Base-by-base conservation (phyloP, 2,888 invertebrate species). In the Calameuta filiformis region DNA sequence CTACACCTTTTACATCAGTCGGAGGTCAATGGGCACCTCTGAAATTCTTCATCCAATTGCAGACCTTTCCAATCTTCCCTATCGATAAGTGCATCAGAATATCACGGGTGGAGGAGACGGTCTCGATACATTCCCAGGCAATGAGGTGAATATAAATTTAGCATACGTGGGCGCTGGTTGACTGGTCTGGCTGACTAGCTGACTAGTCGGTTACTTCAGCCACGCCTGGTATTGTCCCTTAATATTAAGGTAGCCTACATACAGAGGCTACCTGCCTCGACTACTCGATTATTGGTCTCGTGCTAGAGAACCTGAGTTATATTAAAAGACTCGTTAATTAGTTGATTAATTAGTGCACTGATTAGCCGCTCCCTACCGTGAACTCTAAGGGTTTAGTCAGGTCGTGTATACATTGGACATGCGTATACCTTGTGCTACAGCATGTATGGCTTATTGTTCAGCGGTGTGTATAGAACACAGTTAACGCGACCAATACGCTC, bases 1-100 rank as follows among this genome's bases (percentile, higher is more conserved):
- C 23, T 56, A 56, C 56, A 56, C 9, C 23, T 56, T 56, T 56
- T 56, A 56, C 23, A 56, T 23, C 56, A 56, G 56, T 78, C 75
- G 69, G 35, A 35, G 69, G 37, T 68, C 71, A 23, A 56, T 56
- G 56, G 56, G 23, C 56, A 56, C 9, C 23, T 56, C 56, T 56
- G 56, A 56, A 56, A 56, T 56, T 56, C 56, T 56, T 23, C 56
- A 23, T 56, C 56, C 56, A 56, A 77, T 76, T 37, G 68, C 78
- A 76, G 76, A 73, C 75, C 77, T 83, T 79, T 83, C 81, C 82
- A 83, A 83, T 83, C 81, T 82, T 79, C 79, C 83, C 79, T 83
- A 84, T 84, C 83, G 81, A 83, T 81, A 81, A 80, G 81, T 76
- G 79, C 82, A 83, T 83, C 83, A 79, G 80, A 81, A 82, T 83